A percentile compares a stretch with the other conserved stretches of the same genome.
phyloP scores from a whole-genome alignment of 1,140 invertebrate genomes.

The Tetragnatha versicolor region DNA sequence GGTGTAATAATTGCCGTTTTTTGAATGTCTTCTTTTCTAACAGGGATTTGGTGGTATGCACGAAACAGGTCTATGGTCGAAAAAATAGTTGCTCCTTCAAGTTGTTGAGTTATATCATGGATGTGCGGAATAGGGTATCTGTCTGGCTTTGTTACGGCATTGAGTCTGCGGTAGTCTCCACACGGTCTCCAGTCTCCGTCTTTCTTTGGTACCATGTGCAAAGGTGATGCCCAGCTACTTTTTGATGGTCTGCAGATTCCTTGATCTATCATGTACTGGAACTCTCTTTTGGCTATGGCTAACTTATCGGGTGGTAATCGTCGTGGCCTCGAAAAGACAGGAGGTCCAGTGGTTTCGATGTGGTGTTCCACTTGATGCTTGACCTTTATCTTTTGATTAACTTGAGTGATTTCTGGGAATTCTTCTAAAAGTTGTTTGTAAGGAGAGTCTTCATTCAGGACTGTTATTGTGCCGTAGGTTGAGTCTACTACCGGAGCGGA shows the following conservation, averaged over 20 bases:
- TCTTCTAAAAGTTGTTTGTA: too few species aligned
- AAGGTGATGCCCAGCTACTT: conserved; percentile 62
- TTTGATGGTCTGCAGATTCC: conserved; percentile 62
- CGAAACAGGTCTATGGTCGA: conserved; percentile 28
- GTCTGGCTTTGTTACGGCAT: conserved; percentile 36
- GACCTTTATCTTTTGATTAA: too few species aligned
- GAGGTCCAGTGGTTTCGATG: conserved; percentile 29
- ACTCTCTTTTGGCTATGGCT: conserved; percentile 38
- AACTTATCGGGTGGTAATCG: conserved; percentile 36
- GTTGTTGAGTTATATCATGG: conserved; percentile 23
- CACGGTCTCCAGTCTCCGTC: conserved; percentile 28
- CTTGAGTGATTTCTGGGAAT: too few species aligned
- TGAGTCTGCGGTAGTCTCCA: conserved; percentile 50
- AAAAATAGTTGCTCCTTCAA: conserved; percentile 25
- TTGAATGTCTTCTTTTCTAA: conserved; percentile 17
- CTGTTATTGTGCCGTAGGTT: too few species aligned
- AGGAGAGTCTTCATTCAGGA: too few species aligned
- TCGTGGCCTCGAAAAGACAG: conserved; percentile 16
- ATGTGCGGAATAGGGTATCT: conserved; percentile 53
- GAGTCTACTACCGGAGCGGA: too few species aligned
- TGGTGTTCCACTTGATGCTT: conserved; percentile 31
- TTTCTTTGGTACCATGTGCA: conserved; percentile 58
- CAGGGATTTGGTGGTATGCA: conserved; percentile 38
- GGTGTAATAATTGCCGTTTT: conserved; percentile 52
- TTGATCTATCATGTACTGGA: conserved; percentile 54